phyloP scores from a whole-genome alignment of 35 echinoderm and acorn worm species.

The Eucidaris tribuloides region DNA sequence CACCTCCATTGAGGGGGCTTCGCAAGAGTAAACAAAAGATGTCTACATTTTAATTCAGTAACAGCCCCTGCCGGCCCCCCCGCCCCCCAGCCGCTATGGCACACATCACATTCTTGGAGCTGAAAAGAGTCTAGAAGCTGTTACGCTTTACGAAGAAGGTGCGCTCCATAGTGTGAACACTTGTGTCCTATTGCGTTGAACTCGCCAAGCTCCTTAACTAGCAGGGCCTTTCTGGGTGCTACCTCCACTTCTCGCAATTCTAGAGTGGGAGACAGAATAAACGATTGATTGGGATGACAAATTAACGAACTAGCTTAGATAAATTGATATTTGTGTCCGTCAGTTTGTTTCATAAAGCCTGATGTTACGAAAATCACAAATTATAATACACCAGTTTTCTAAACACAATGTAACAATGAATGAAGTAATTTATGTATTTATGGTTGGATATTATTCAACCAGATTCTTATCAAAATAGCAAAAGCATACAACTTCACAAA shows the following conservation, averaged over 20 bases:
- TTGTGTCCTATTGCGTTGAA: slow-evolving; percentile 98
- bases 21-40: not conserved
- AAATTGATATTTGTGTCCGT: not conserved
- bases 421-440: no score
- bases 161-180: slow-evolving; percentile 98
- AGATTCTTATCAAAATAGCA: no score
- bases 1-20: no score
- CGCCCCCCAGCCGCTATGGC: no score
- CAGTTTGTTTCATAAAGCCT: not conserved
- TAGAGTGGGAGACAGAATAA: not conserved
- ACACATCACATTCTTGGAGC: not conserved
- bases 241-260: slow-evolving; percentile 92
- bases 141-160: slow-evolving; percentile 81
- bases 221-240: slow-evolving; percentile 67
- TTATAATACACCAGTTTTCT: not conserved
- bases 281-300: not conserved
- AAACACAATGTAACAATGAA: not conserved
- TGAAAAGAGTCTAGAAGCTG: not conserved
- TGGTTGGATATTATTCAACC: no score
- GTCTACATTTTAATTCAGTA: not conserved
- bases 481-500: no score
- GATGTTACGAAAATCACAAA: not conserved
- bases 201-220: slow-evolving; percentile 80
- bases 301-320: not conserved
- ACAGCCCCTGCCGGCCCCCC: no score